Base-by-base conservation (phyloP, 2,113 vertebrate genomes). In the Peromyscus maniculatus region DNA sequence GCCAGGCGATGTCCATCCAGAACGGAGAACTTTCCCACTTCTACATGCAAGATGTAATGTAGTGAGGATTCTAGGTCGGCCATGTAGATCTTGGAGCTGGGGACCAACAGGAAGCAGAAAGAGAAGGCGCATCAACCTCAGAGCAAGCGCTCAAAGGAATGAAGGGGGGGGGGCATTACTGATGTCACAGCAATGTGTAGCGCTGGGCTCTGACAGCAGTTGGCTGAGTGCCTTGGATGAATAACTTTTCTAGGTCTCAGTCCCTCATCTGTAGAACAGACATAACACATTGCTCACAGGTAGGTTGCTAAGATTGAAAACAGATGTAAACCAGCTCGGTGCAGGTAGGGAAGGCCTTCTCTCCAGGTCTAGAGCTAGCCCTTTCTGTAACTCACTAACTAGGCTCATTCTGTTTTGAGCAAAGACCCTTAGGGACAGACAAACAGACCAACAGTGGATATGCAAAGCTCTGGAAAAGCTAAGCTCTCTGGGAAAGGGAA, bases 51-150 rank as follows among this genome's bases (percentile, higher is more conserved):
- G 0, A 99, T 99, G 97, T 99, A 99, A 98, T 99, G 99, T 49
- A 99, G 98, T 0, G 99, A 96, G 0, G 99, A 99, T 93, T 99
- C 99, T 97, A 99, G 98, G 96, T 99, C 99, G 0, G 99, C 99
- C 99, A 99, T 99, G 94, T 99, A 99, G 93, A 99, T 97, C 97
- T 99, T 99, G 80, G 99, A 99, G 74, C 99, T 99, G 97, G 26
- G 33, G 31, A 90, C 52, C 59, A 74, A 78, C 84, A 78, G 5
- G 31, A 33, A 16, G 43, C 24, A 72, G 46, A 87, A 0, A 91
- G 36, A 79, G 28, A 75, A 69, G 43, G 59, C 21, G 31, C 0
- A 0, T n/a, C 43, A 91, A 49, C 79, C 31, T 26, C 12, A 4
- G 82, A 93, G 33, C 71, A 3, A 49, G 15, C 13, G 5, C 12